Evolutionary conservation across 2,888 invertebrate genomes (phyloP), one percentile per base, ranked within the genome.

Genomic region (Sinopyrophorus schimmeli): DNA sequence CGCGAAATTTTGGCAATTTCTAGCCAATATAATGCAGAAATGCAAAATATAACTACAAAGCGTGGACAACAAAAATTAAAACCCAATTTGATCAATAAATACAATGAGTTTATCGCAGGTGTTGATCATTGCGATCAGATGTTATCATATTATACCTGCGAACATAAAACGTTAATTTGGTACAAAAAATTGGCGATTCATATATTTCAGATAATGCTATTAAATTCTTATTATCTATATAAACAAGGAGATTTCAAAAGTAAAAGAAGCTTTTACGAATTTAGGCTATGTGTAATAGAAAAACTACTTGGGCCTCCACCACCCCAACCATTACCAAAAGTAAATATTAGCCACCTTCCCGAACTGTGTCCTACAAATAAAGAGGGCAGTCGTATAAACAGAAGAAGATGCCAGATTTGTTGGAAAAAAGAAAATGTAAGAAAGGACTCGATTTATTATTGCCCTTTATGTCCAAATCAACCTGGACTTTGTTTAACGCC

Each of bases 101-200:
- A 46, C 10, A 44, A 35, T 27, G 21, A 46, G 17, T 23, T 17
- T 30, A 46, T 39, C 38, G 40, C 17, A 9, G 46, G 40, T 4
- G 23, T 39, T 15, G 40, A 39, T 10, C 47, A 20, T 10, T 3
- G 14, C 1, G 40, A 41, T 41, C 40, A 47, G n/a, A 23, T 38
- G 39, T 7, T 31, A 17, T 5, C n/a, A 4, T 38, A 46, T 17
- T 39, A 37, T 30, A 3, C 38, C 2, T 38, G 46, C 15, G 21
- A 21, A 24, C 24, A 15, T 5, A 46, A 46, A 39, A 46, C 26
- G 5, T 9, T 46, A 5, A 4, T 28, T 3, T 46, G 46, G 46
- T 21, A 39, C 20, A 35, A 28, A 23, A 46, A 39, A 24, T 7
- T 46, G n/a, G 31, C n/a, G 1, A 27, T 37, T 26, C 37, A 37